Base-by-base conservation (phyloP, 2,113 vertebrate species). In the Pantherophis guttatus region DNA sequence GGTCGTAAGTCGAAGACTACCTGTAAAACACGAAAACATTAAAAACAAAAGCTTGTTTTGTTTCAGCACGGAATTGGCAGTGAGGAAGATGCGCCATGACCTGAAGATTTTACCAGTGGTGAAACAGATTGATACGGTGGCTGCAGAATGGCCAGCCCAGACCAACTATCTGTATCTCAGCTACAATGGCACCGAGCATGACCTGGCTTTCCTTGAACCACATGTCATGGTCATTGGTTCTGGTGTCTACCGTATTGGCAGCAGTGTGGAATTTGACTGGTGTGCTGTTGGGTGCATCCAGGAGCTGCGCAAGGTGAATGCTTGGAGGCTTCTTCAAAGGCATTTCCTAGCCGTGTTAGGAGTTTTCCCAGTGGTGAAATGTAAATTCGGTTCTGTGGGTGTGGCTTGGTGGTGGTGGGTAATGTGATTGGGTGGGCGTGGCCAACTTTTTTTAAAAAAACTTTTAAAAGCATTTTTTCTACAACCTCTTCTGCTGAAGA, bases 161-260 rank as follows among this genome's bases (percentile, higher is more conserved):
- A 99, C 99, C 10, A 99, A 99, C 96, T 99, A 99, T 97, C 96
- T 99, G 85, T 99, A 99, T 97, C 97, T 99, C 97, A 99, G 98
- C 2, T 99, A 99, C 96, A 97, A 99, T 0, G 99, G 99, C 48
- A 97, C 94, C 0, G 98, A 98, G 94, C 97, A 98, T 0, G 99
- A 99, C 97, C 97, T 99, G 97, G 58, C 86, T 89, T 99, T 99
- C 85, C 92, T 75, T 0, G 98, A 98, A 0, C 98, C 98, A 8
- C 99, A 99, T 0, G 98, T 99, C 95, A 98, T 99, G 98, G 99
- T 99, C 92, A 98, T 99, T 5, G 99, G 99, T 93, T 99, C 99
- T 0, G 99, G 99, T 0, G 99, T 99, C n/a, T 99, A 99, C 96
- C 98, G 99, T 90, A 99, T 99, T 0, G 99, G 99, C 96, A 99